These are phyloP conservation scores for Ivindomyrus marchei DNA, from an alignment of 2,113 vertebrate species.

Conservation along the genomic window DNA sequence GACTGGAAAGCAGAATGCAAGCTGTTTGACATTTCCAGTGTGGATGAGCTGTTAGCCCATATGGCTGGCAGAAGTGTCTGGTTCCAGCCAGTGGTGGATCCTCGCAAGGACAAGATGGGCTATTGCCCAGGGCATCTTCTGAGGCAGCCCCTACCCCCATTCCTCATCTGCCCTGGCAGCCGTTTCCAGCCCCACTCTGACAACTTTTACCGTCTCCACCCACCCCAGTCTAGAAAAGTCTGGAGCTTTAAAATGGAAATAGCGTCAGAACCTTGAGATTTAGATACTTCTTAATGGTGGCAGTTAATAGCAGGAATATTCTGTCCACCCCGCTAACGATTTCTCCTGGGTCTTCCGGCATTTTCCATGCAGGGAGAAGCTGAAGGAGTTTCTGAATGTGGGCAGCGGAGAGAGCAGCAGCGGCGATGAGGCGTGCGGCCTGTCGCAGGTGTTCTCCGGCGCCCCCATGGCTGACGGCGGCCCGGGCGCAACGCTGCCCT, in stretches of 20 bases:
- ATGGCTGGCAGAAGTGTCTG: background rate
- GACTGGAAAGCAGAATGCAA: background rate
- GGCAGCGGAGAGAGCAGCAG: slow-evolving; percentile 55
- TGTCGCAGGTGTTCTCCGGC: slow-evolving; percentile 54
- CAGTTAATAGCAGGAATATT: background rate
- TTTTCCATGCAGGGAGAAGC: slow-evolving; percentile 72
- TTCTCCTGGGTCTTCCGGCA: background rate
- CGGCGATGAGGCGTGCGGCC: slow-evolving; percentile 52
- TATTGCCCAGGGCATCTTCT: background rate
- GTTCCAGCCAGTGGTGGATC: background rate
- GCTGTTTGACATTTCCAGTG: no score
- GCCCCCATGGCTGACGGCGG: slow-evolving; percentile 49
- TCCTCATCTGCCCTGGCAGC: background rate
- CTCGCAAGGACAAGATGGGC: background rate
- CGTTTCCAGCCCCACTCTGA: no score
- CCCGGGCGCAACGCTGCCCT: slow-evolving; percentile 34
- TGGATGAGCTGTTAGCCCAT: background rate
- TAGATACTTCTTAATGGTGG: background rate
- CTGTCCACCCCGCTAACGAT: background rate
- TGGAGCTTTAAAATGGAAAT: background rate
- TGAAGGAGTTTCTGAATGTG: slow-evolving; percentile 79
- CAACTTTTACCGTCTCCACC: background rate
- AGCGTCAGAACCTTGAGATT: background rate
- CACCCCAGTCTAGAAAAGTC: background rate
- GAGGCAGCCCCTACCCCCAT: background rate